A percentile compares a stretch with the other conserved stretches of the same genome.
phyloP scores from a whole-genome alignment of 1,140 invertebrate species.

The Asbolus verrucosus region DNA sequence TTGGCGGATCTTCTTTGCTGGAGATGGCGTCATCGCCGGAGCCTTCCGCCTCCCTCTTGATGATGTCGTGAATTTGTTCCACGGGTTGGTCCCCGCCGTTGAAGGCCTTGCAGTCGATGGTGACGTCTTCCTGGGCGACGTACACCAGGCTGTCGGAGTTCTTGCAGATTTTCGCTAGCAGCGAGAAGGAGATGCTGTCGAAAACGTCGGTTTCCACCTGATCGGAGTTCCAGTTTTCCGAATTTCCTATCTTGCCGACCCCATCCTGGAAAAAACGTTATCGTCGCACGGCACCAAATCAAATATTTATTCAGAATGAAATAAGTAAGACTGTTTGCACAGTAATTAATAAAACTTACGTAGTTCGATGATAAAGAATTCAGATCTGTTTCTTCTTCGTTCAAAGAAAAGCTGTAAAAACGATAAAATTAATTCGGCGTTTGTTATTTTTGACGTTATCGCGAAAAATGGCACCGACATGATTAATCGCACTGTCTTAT shows the following conservation, averaged over 20 bases:
- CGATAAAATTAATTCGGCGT: slow-evolving; percentile 10
- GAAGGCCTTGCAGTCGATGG: slow-evolving; percentile 4
- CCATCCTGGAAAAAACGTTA: slow-evolving; percentile 19
- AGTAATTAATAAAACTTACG: slow-evolving; percentile 29
- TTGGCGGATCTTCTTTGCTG: background rate
- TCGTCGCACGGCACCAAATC: background rate
- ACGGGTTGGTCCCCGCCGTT: background rate
- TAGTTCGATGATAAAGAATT: slow-evolving; percentile 16
- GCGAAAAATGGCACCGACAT: background rate
- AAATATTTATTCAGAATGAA: slow-evolving; percentile 14
- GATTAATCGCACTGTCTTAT: background rate
- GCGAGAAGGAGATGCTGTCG: slow-evolving; percentile 8
- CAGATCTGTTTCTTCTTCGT: slow-evolving; percentile 23
- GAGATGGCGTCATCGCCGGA: background rate
- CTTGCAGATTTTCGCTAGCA: slow-evolving; percentile 34
- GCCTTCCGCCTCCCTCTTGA: slow-evolving; percentile 26
- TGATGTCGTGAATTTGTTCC: background rate
- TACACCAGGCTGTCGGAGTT: slow-evolving; percentile 12
- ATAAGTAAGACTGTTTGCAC: slow-evolving; percentile 8
- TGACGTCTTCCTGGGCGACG: slow-evolving; percentile 7
- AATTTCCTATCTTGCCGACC: slow-evolving; percentile 23
- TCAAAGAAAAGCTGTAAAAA: slow-evolving; percentile 29
- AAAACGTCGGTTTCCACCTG: slow-evolving; percentile 3
- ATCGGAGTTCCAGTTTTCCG: background rate
- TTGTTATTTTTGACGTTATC: slow-evolving; percentile 2